phyloP scores from a whole-genome alignment of 2,888 invertebrate genomes.

The Diplazon laetatorius region DNA sequence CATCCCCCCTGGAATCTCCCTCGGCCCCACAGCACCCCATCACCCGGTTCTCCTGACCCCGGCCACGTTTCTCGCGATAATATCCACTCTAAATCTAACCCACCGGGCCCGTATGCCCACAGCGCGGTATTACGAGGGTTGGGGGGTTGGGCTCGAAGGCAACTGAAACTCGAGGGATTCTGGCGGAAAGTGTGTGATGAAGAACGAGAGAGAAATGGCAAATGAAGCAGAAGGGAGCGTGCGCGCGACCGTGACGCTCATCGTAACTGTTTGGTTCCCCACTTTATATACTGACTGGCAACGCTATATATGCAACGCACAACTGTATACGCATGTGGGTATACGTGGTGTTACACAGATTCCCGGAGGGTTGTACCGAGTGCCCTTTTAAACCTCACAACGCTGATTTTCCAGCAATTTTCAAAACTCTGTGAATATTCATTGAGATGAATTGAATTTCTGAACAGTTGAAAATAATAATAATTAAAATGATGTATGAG shows the following conservation, averaged over 20 bases:
- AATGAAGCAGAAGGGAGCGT: conserved; percentile 42
- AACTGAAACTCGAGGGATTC: conserved; percentile 48
- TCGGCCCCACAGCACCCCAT: no score
- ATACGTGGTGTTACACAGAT: not conserved
- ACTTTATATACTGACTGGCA: not conserved
- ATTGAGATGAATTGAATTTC: no score
- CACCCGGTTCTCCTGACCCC: no score
- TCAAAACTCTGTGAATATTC: no score
- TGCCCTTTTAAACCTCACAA: no score
- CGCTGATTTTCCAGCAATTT: no score
- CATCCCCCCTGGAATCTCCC: conserved; percentile 34
- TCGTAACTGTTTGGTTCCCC: conserved; percentile 49
- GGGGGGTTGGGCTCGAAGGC: conserved; percentile 13
- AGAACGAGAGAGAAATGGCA: conserved; percentile 33
- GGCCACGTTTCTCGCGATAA: conserved; percentile 4
- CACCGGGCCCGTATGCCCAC: conserved; percentile 25
- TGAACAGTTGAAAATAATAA: no score
- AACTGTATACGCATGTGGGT: not conserved
- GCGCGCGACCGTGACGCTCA: conserved; percentile 55
- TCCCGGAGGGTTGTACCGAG: no score
- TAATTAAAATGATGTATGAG: no score
- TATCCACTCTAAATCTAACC: conserved; percentile 44
- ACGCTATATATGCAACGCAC: not conserved
- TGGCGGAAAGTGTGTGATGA: conserved; percentile 3
- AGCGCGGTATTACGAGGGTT: not conserved